phyloP scores from a whole-genome alignment of 2,797 vertebrate species.

The Gambusia yucatana region DNA sequence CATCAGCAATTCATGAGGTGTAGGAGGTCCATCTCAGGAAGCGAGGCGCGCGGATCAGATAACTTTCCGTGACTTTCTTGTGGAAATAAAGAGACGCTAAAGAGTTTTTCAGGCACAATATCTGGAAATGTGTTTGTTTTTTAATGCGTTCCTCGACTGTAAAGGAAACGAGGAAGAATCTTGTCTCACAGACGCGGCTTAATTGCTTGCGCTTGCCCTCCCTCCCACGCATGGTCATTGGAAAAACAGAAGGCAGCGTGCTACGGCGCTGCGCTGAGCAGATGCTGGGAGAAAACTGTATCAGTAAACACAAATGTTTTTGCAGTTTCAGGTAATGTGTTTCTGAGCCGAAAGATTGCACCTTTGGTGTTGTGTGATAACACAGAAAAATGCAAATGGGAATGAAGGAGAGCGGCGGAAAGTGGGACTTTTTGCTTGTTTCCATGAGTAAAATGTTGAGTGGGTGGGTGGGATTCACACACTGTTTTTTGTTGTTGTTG shows the following conservation, averaged over 20 bases:
- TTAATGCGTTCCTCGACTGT: background rate
- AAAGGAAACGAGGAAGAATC: conserved; percentile 17
- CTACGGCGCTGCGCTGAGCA: conserved; percentile 33
- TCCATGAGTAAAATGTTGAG: conserved; percentile 36
- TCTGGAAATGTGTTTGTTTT: background rate
- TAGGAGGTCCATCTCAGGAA: conserved; percentile 36
- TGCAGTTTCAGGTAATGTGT: conserved; percentile 51
- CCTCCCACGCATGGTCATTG: conserved; percentile 31
- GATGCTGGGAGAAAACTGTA: conserved; percentile 39
- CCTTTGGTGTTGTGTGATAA: conserved; percentile 11
- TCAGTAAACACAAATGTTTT: conserved; percentile 35
- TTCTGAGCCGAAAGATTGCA: conserved; percentile 38
- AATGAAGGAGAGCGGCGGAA: background rate
- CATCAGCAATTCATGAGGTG: conserved; percentile 71
- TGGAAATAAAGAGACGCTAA: conserved; percentile 32
- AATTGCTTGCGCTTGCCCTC: conserved; percentile 25
- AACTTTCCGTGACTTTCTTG: conserved; percentile 43
- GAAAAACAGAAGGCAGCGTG: conserved; percentile 43
- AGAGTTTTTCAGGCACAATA: conserved; percentile 17
- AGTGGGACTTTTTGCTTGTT: conserved; percentile 32
- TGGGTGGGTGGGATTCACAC: conserved; percentile 35
- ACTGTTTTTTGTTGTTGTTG: no score
- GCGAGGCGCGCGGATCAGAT: conserved; percentile 44
- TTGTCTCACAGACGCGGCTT: conserved; percentile 4
- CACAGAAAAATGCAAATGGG: background rate